A percentile compares a stretch with the other conserved stretches of the same genome.
phyloP scores from a whole-genome alignment of 1,140 invertebrate genomes.

The Paraescarpia echinospica region DNA sequence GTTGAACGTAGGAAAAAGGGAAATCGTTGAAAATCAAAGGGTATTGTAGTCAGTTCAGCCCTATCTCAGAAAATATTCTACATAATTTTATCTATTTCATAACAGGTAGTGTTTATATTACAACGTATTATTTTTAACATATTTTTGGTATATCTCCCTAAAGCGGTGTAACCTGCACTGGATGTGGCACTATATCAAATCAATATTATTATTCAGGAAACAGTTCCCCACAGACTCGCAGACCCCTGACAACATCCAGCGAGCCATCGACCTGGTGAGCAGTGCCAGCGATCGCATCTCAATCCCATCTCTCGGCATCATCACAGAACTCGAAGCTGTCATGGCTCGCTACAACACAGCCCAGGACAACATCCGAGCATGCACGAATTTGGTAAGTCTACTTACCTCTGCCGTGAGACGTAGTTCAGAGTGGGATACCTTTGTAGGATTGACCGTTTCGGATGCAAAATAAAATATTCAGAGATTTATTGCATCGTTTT shows the following conservation, averaged over 20 bases:
- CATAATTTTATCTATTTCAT: no score
- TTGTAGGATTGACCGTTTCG: background rate
- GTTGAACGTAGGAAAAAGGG: no score
- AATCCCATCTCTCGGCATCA: slow-evolving; percentile 25
- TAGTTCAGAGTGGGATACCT: background rate
- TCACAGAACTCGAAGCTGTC: slow-evolving; percentile 29
- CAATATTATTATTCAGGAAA: slow-evolving; percentile 22
- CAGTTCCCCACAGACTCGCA: slow-evolving; percentile 37
- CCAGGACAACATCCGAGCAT: slow-evolving; percentile 35
- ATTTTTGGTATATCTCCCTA: no score
- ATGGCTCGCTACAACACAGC: slow-evolving; percentile 30
- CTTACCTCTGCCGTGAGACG: background rate
- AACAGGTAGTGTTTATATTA: no score
- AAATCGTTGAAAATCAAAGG: no score
- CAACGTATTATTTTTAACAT: no score
- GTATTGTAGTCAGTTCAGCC: no score
- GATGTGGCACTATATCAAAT: no score
- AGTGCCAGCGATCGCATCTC: slow-evolving; percentile 24
- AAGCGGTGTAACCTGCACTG: no score
- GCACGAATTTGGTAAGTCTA: slow-evolving; percentile 30
- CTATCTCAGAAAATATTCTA: no score
- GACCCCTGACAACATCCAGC: slow-evolving; percentile 28
- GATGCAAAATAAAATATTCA: background rate
- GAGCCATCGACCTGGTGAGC: slow-evolving; percentile 9
- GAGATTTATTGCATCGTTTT: background rate